Percentiles rank a stretch among this genome's conserved stretches.
Conservation (phyloP, 2,888 invertebrate species). For the Linyphia triangularis region DNA sequence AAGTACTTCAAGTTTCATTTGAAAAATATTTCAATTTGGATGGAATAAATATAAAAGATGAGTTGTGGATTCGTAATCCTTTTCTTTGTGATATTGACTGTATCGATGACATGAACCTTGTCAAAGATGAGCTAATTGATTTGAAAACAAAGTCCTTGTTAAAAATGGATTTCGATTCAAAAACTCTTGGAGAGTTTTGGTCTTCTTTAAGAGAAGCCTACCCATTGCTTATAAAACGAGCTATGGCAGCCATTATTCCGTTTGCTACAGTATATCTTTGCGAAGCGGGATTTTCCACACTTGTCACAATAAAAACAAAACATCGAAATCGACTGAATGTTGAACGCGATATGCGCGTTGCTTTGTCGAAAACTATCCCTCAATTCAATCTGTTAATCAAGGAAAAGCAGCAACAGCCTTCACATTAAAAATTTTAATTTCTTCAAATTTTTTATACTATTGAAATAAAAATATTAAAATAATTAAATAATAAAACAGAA, state of each 20-base stretch:
- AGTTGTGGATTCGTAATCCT: constrained; percentile 68
- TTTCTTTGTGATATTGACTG: constrained; percentile 66
- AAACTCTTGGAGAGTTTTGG: too few relatives aligned
- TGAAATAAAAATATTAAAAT: constrained; percentile 58
- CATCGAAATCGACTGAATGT: constrained; percentile 61
- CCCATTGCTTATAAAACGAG: constrained; percentile 63
- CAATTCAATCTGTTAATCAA: constrained; percentile 59
- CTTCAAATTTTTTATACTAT: constrained; percentile 26
- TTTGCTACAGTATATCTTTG: constrained; percentile 63
- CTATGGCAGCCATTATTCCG: constrained; percentile 65
- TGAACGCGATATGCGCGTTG: constrained; percentile 50
- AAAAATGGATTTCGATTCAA: not conserved
- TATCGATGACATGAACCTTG: constrained; percentile 27
- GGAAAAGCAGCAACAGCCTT: constrained; percentile 60
- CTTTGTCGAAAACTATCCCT: constrained; percentile 58
- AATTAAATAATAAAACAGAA: constrained; percentile 45
- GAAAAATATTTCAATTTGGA: too few relatives aligned
- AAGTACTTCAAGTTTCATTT: too few relatives aligned
- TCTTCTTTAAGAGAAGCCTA: constrained; percentile 48
- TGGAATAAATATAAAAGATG: constrained; percentile 65
- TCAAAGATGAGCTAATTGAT: too few relatives aligned
- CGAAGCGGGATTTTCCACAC: constrained; percentile 56
- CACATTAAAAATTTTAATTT: constrained; percentile 54
- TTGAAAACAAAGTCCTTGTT: too few relatives aligned
- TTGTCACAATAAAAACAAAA: constrained; percentile 63